Conservation (phyloP, 2,113 vertebrate species). For the Lamprologus ornatipinnis region DNA sequence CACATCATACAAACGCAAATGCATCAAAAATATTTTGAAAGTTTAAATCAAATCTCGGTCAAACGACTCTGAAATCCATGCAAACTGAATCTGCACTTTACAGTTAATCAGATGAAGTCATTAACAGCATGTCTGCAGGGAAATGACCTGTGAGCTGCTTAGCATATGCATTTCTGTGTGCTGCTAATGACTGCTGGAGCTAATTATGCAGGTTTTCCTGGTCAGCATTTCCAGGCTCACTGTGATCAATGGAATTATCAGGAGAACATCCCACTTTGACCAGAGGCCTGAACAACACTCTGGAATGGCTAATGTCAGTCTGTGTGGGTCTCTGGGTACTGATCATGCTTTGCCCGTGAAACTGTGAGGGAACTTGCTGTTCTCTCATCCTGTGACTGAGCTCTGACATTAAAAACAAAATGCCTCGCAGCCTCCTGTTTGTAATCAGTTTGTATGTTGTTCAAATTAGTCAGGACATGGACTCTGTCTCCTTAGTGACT, state of each 20-base stretch:
- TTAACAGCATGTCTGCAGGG: neutral
- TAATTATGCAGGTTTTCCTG: conserved; percentile 19
- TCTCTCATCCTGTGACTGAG: neutral
- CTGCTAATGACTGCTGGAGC: neutral
- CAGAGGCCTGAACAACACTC: conserved; percentile 27
- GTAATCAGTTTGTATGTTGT: conserved; percentile 38
- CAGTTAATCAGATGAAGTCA: neutral
- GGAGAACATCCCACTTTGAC: conserved; percentile 14
- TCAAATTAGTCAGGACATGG: conserved; percentile 31
- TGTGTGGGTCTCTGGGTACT: neutral
- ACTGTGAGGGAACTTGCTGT: neutral
- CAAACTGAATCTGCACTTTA: neutral
- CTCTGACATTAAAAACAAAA: neutral
- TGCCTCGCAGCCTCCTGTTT: conserved; percentile 1
- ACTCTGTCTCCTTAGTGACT: conserved; percentile 21
- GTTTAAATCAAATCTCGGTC: neutral
- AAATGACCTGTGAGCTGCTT: neutral
- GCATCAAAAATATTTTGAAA: neutral
- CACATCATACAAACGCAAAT: neutral
- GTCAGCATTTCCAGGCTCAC: conserved; percentile 9
- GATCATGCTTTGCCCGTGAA: neutral
- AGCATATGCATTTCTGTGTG: neutral
- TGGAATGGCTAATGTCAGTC: neutral
- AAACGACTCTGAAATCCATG: neutral
- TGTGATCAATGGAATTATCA: conserved; percentile 28